phyloP scores from a whole-genome alignment of 2,113 vertebrate species.

The Podarcis muralis region DNA sequence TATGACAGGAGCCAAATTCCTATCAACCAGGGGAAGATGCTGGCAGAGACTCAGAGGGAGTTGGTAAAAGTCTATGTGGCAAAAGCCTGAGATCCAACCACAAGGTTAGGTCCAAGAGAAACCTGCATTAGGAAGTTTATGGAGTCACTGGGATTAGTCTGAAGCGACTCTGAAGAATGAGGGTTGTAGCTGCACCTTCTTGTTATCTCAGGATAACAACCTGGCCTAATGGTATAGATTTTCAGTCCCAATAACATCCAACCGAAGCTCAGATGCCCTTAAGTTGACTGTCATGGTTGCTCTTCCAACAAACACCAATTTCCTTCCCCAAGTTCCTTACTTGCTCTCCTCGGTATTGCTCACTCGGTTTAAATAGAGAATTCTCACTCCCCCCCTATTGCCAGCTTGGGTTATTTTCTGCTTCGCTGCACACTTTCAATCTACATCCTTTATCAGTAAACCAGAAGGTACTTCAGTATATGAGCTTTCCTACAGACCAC shows the following conservation, averaged over 20 bases:
- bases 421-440: neutral
- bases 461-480: neutral
- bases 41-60: neutral
- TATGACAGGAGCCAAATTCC: neutral
- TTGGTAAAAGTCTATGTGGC: no score
- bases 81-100: neutral
- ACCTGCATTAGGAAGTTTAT: neutral
- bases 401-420: conserved; percentile 5
- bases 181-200: no score
- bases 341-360: neutral
- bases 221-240: neutral
- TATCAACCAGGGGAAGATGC: neutral
- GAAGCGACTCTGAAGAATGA: neutral
- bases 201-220: neutral
- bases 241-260: neutral
- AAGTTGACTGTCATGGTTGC: neutral
- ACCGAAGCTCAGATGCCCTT: neutral
- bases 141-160: neutral
- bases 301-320: neutral
- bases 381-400: neutral
- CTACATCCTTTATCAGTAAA: conserved; percentile 5
- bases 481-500: neutral
- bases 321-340: neutral
- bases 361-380: neutral
- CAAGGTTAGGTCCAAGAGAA: neutral